A percentile compares a stretch with the other conserved stretches of the same genome.
These are phyloP conservation scores for Acanthosepion esculentum DNA, from an alignment of 2,888 invertebrate genomes.

Conservation along the genomic window DNA sequence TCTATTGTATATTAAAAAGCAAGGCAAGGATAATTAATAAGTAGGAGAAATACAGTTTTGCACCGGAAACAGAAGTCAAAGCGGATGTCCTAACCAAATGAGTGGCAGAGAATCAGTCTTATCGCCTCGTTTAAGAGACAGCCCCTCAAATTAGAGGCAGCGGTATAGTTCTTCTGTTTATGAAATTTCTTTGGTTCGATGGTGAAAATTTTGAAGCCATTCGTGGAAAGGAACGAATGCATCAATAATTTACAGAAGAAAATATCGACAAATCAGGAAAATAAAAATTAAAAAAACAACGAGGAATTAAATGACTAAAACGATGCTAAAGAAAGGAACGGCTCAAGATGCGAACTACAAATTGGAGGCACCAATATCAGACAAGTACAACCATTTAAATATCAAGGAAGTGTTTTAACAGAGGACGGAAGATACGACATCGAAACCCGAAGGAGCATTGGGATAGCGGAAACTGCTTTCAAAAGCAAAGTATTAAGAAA, in stretches of 20 bases:
- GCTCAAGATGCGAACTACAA: too few species aligned
- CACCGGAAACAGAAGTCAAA: neutral
- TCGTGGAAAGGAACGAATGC: neutral
- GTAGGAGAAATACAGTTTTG: neutral
- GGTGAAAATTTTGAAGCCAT: neutral
- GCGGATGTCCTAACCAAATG: neutral
- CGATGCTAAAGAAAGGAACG: too few species aligned
- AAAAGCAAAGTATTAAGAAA: too few species aligned
- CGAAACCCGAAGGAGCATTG: too few species aligned
- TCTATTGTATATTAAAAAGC: neutral
- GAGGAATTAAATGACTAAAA: too few species aligned
- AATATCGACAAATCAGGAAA: neutral
- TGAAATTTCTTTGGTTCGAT: neutral
- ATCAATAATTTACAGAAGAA: neutral
- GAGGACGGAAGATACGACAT: too few species aligned
- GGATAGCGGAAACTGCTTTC: too few species aligned
- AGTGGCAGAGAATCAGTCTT: neutral
- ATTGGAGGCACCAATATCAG: too few species aligned
- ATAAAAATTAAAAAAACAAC: neutral
- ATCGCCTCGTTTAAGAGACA: neutral
- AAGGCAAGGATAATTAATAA: neutral
- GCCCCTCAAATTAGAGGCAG: neutral
- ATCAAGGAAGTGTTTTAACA: too few species aligned
- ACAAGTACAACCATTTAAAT: too few species aligned
- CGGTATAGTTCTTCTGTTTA: neutral